Evolutionary conservation across 2,113 vertebrate species (phyloP).

Genomic region (Microtus montanus): DNA sequence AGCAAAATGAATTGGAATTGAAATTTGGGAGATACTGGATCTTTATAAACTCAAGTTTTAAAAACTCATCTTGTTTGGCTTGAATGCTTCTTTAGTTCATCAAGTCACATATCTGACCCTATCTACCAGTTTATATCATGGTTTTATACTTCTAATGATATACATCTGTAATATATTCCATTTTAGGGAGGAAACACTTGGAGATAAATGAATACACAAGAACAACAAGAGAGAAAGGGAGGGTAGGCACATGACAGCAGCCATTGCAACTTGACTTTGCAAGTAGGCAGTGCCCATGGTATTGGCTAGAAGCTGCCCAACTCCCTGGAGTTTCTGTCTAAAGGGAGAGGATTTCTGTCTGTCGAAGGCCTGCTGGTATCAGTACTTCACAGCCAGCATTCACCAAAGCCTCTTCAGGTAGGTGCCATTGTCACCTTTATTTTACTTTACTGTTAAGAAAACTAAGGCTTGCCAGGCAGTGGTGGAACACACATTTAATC

Average conservation of each 20-base stretch:
- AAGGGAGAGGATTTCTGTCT: background rate
- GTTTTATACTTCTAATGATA: background rate
- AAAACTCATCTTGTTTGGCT: slow-evolving; percentile 24
- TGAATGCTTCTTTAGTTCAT: slow-evolving; percentile 38
- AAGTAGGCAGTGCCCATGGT: background rate
- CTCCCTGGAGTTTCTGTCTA: slow-evolving; percentile 34
- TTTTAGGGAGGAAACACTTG: slow-evolving; percentile 46
- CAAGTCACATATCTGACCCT: background rate
- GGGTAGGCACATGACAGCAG: background rate
- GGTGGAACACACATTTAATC: background rate
- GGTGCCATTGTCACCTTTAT: background rate
- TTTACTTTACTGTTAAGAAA: slow-evolving; percentile 30
- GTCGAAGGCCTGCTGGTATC: background rate
- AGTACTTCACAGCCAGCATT: background rate
- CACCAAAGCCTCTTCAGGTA: slow-evolving; percentile 27
- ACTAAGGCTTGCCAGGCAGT: background rate
- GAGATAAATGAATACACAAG: background rate
- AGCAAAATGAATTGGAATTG: slow-evolving; percentile 47
- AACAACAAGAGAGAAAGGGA: background rate
- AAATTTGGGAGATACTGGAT: slow-evolving; percentile 9
- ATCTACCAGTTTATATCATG: background rate
- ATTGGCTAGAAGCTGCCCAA: background rate
- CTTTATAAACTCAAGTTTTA: background rate
- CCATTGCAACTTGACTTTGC: background rate
- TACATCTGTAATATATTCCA: background rate